Evolutionary conservation across 2,797 vertebrate genomes (phyloP).

Genomic region (Lycodopsis pacificus): DNA sequence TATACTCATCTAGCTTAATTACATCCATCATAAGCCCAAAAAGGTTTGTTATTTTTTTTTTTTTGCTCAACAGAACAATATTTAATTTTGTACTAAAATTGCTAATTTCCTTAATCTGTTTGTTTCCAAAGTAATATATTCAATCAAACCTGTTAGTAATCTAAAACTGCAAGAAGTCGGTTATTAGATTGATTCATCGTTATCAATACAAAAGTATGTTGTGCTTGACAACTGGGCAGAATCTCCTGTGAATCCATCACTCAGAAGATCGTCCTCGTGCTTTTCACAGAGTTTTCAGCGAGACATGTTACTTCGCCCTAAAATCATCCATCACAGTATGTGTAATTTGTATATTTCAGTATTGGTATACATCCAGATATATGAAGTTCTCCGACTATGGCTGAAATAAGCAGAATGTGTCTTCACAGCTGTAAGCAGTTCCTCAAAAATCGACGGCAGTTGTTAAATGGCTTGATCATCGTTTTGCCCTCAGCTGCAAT

Average conservation of each 20-base stretch:
- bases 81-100: too few relatives aligned
- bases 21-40: neutral
- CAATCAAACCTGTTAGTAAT: constrained; percentile 13
- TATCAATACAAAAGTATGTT: constrained; percentile 20
- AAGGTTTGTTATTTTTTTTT: neutral
- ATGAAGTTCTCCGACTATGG: too few relatives aligned
- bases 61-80: neutral
- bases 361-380: too few relatives aligned
- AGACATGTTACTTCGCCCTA: neutral
- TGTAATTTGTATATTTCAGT: too few relatives aligned
- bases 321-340: neutral
- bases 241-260: constrained; percentile 2
- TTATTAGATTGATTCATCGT: constrained; percentile 28
- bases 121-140: too few relatives aligned
- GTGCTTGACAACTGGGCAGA: constrained; percentile 19
- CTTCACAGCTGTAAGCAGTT: neutral
- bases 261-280: constrained; percentile 17
- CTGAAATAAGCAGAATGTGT: neutral
- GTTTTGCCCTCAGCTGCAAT: neutral
- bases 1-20: constrained; percentile 30
- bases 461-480: neutral
- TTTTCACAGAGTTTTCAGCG: neutral
- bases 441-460: neutral
- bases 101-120: too few relatives aligned
- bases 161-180: constrained; percentile 8